These are phyloP conservation scores for Sarcophaga subvicina DNA, from an alignment of 2,888 invertebrate species.

Conservation along the genomic window DNA sequence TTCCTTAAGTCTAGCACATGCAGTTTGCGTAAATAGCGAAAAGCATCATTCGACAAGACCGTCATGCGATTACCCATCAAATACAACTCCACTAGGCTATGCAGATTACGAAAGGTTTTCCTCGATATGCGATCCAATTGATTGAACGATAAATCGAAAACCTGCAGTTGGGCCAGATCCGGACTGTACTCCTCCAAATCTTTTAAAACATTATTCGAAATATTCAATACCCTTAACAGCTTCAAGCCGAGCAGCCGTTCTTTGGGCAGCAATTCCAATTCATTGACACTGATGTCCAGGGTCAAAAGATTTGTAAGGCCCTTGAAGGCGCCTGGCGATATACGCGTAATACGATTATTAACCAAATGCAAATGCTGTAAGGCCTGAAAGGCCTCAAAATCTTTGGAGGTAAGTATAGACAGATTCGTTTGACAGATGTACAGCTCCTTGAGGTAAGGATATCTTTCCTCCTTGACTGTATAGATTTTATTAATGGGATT, in stretches of 20 bases:
- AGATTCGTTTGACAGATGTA: conserved; percentile 91
- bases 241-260: conserved; percentile 91
- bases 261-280: conserved; percentile 91
- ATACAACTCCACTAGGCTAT: conserved; percentile 89
- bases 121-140: conserved; percentile 90
- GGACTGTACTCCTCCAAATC: conserved; percentile 91
- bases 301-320: conserved; percentile 89
- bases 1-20: conserved; percentile 89
- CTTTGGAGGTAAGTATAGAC: conserved; percentile 91
- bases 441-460: conserved; percentile 91
- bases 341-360: conserved; percentile 88
- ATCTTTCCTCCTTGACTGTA: conserved; percentile 86
- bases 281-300: conserved; percentile 91
- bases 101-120: conserved; percentile 89
- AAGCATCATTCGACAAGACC: conserved; percentile 89
- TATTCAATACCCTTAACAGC: conserved; percentile 88
- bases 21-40: conserved; percentile 89
- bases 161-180: conserved; percentile 89
- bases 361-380: conserved; percentile 89
- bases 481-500: conserved; percentile 91
- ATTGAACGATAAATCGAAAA: conserved; percentile 91
- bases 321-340: conserved; percentile 93
- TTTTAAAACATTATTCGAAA: conserved; percentile 91
- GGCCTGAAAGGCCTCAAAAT: conserved; percentile 92
- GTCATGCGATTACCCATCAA: conserved; percentile 93